A percentile compares a stretch with the other conserved stretches of the same genome.
Evolutionary conservation across 2,113 vertebrate species (phyloP).

Genomic region (Spilogale gracilis): DNA sequence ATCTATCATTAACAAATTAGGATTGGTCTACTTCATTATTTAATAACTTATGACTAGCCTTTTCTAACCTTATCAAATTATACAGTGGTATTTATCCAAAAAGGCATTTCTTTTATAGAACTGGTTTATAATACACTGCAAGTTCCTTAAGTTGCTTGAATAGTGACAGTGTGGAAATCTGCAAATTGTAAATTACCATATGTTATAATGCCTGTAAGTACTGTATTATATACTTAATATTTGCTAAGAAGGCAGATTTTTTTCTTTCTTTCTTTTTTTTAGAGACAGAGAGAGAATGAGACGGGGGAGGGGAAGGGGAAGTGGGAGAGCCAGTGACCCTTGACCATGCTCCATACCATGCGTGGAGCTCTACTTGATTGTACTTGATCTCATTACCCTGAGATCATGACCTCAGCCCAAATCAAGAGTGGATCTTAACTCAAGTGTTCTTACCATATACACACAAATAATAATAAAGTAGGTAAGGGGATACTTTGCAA

Average conservation of each 20-base stretch:
- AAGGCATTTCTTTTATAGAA: neutral
- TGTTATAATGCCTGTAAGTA: neutral
- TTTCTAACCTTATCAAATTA: conserved; percentile 32
- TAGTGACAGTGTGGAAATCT: neutral
- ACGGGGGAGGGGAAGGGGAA: neutral
- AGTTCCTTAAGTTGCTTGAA: neutral
- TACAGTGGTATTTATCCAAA: neutral
- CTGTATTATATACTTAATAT: neutral
- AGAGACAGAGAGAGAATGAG: neutral
- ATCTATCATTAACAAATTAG: conserved; percentile 22
- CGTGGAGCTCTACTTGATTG: fast-evolving
- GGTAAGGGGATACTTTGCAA: neutral
- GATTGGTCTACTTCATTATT: conserved; percentile 53
- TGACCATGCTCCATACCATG: neutral
- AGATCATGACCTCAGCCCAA: neutral
- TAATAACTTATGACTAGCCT: neutral
- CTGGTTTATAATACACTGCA: neutral
- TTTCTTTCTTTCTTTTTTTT: neutral
- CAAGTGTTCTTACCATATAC: neutral
- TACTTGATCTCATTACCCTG: neutral
- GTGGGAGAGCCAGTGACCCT: neutral
- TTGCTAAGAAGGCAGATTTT: neutral
- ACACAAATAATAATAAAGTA: neutral
- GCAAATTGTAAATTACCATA: neutral
- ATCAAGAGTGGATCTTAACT: neutral